Conservation (phyloP, 2,113 vertebrate genomes). For the Oreochromis aureus region DNA sequence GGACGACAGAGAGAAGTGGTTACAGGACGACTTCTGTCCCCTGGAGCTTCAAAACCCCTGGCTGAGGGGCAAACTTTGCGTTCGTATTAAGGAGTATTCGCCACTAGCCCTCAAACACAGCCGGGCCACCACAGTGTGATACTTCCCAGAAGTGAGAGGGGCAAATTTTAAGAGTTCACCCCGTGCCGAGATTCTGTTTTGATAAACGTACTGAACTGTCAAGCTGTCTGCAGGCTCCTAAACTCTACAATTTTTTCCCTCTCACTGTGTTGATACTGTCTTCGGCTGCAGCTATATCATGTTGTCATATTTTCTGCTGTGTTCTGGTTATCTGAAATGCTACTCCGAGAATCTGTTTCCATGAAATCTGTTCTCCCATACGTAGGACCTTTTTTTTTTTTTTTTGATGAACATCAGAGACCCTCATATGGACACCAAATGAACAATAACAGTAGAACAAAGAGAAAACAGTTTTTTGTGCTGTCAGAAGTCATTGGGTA, state of each 20-base stretch:
- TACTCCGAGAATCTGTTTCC: constrained; percentile 33
- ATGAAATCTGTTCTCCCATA: constrained; percentile 17
- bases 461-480: constrained; percentile 5
- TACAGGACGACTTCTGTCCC: constrained; percentile 80
- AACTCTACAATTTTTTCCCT: not conserved
- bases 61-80: constrained; percentile 78
- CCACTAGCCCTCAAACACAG: constrained; percentile 79
- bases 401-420: constrained; percentile 24
- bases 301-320: not conserved
- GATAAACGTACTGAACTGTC: not conserved
- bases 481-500: constrained; percentile 18
- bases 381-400: not conserved
- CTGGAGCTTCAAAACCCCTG: constrained; percentile 79
- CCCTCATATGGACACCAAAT: constrained; percentile 56
- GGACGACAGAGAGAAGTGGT: constrained; percentile 79
- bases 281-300: constrained; percentile 13
- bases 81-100: constrained; percentile 84
- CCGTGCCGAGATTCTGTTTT: not conserved
- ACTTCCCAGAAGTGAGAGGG: not conserved
- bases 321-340: constrained; percentile 21
- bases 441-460: constrained; percentile 42
- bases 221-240: not conserved
- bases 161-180: not conserved
- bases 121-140: constrained; percentile 83
- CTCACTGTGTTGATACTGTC: not conserved